Evolutionary conservation across 1,140 invertebrate genomes (phyloP), one percentile per base, ranked within the genome.

Genomic region (Argopecten irradians): DNA sequence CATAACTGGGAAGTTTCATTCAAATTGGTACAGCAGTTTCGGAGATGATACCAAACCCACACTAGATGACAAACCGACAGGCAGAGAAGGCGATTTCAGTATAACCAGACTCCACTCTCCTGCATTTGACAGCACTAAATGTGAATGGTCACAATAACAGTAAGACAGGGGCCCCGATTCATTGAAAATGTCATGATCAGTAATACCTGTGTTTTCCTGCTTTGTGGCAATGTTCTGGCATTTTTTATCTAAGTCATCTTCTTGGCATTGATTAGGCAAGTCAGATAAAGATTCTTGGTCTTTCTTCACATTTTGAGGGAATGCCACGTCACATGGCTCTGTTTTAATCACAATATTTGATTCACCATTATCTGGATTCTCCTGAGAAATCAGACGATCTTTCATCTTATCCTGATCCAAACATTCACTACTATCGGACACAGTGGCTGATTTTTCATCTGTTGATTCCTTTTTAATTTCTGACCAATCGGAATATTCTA

Each of bases 311-410:
- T 85, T 55, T 55, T 85, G 32, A 16, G 34, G 36, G 28, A 32
- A 14, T n/a, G n/a, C n/a, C n/a, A n/a, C n/a, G 16, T 41, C 84
- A 86, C 32, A 86, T 2, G 55, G 19, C 32, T 86, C 84, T 14
- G 34, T 82, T 55, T 89, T 89, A 19, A 85, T 84, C 34, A 87
- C 84, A 34, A 34, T 36, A 83, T 88, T 46, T 34, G 32, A 11
- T 85, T 43, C 32, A 39, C 32, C 9, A 13, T 16, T 85, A 22
- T 14, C 28, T 35, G 2, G 35, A 14, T n/a, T 82, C 46, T 22
- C 55, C 16, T 71, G 55, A 71, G 5, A 8, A 71, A 5, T 28
- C 55, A 28, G n/a, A n/a, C 8, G 5, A n/a, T 46, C 43, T 46
- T 16, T 32, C 71, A 34, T 9, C 33, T 16, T 33, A 55, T 34